phyloP scores from a whole-genome alignment of 1,140 invertebrate species.

The Bombus pascuorum region DNA sequence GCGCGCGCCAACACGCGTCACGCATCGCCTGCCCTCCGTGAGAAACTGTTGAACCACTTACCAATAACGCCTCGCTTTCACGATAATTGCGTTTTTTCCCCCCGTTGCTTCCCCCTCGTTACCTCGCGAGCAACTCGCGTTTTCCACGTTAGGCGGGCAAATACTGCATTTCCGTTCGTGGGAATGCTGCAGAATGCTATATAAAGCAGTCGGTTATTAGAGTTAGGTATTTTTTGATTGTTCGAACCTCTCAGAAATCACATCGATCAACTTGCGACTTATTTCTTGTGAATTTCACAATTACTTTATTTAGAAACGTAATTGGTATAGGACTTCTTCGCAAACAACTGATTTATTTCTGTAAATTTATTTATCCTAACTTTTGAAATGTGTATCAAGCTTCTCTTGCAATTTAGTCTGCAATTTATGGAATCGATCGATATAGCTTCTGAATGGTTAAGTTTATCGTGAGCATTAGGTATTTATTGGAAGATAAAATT shows the following conservation, averaged over 20 bases:
- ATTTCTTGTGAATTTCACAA: not conserved
- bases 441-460: too few species aligned
- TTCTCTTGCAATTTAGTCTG: too few species aligned
- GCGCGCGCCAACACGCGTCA: not conserved
- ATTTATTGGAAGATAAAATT: too few species aligned
- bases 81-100: slow-evolving; percentile 12
- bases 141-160: not conserved
- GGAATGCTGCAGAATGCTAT: not conserved
- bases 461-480: too few species aligned
- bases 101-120: not conserved
- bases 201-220: not conserved
- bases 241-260: not conserved
- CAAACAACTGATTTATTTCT: too few species aligned
- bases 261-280: not conserved
- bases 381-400: too few species aligned
- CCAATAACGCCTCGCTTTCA: slow-evolving; percentile 22
- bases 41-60: slow-evolving; percentile 29
- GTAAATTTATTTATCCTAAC: too few species aligned
- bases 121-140: not conserved
- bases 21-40: not conserved
- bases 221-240: not conserved
- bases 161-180: not conserved
- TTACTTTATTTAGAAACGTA: not conserved
- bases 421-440: too few species aligned
- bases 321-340: too few species aligned